Base-by-base conservation (phyloP, 1,140 invertebrate genomes). In the Lepidurus packardi region DNA sequence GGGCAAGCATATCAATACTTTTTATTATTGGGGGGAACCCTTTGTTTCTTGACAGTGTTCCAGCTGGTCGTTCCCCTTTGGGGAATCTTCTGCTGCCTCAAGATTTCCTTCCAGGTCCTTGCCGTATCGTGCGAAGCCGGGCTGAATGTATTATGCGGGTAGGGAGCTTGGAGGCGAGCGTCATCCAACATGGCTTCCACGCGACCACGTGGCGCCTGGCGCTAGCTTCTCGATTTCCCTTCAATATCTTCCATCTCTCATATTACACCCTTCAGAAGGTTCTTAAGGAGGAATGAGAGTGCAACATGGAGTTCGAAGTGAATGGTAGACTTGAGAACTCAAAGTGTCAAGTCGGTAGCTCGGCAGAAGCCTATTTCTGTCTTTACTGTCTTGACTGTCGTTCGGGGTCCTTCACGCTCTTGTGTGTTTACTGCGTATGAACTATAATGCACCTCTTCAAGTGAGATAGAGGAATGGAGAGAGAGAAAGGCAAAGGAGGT, bases 1-100 rank as follows among this genome's bases (percentile, higher is more conserved):
- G 9, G 53, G 53, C 53, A 65, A 16, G 53, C 53, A 65, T 65
- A 65, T 65, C 53, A 9, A 65, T 65, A 65, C n/a, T 65, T 65
- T 65, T 65, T 65, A 9, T 16, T n/a, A 65, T 4, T 21, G 53
- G 16, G 53, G 16, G 16, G 53, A 5, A 65, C 1, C 13, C 53
- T 65, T 65, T 65, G n/a, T 65, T 1, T 65, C 16, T 65, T 65
- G 53, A 65, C 13, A 21, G 13, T 1, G 21, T 13, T 16, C 53
- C 53, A 65, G 53, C 53, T 21, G 7, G 53, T 65, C 1, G 34
- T 2, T 34, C 6, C 53, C 53, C 9, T n/a, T 65, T 65, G 53
- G 53, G 53, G n/a, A 65, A 13, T 65, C 53, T 21, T 7, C 53
- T 8, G 13, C 9, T 21, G 16, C 34, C 3, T 34, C 34, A 65